phyloP scores from a whole-genome alignment of 2,797 vertebrate genomes.

The Eupleurogrammus muticus region DNA sequence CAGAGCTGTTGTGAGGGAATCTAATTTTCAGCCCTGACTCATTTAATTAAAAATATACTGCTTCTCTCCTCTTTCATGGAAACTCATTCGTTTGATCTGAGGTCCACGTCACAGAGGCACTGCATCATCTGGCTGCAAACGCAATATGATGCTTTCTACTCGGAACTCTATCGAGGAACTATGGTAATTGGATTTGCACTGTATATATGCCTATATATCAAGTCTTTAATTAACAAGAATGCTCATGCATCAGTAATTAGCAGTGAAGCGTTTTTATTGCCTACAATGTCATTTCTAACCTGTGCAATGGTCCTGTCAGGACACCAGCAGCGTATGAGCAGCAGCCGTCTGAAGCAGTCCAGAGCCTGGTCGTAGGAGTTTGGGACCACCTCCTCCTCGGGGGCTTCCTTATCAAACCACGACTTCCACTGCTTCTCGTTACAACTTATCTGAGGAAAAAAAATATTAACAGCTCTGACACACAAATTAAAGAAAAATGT shows the following conservation, averaged over 20 bases:
- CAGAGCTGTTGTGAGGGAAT: not conserved
- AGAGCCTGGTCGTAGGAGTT: slow-evolving; percentile 90
- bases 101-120: not conserved
- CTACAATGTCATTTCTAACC: slow-evolving; percentile 74
- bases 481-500: slow-evolving; percentile 3
- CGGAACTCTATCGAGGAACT: no score
- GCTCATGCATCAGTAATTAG: not conserved
- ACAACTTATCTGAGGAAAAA: slow-evolving; percentile 85
- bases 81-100: not conserved
- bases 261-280: not conserved
- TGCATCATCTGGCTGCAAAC: slow-evolving; percentile 1
- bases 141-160: not conserved
- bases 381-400: slow-evolving; percentile 92
- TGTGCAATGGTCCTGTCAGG: slow-evolving; percentile 97
- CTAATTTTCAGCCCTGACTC: not conserved
- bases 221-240: not conserved
- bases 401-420: slow-evolving; percentile 96
- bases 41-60: not conserved
- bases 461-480: not conserved
- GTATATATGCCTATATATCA: not conserved
- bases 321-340: slow-evolving; percentile 96
- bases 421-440: slow-evolving; percentile 95
- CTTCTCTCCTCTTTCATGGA: slow-evolving; percentile 2
- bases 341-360: slow-evolving; percentile 91
- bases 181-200: not conserved